A percentile compares a stretch with the other conserved stretches of the same genome.
These are phyloP conservation scores for Catharus minimus DNA, from an alignment of 2,113 vertebrate species.

Conservation along the genomic window DNA sequence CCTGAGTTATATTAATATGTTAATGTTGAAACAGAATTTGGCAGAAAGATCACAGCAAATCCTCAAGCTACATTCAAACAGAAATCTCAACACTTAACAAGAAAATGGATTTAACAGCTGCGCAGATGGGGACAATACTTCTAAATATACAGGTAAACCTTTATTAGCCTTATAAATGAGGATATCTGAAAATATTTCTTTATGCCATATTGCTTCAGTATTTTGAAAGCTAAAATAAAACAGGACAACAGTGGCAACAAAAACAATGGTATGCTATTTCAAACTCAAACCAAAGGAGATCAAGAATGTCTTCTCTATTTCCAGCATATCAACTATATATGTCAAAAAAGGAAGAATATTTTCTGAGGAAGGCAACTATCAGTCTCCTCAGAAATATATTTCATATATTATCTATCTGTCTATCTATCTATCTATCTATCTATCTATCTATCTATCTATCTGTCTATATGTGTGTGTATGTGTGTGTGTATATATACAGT, in stretches of 20 bases:
- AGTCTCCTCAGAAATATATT: neutral
- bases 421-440: too few species aligned
- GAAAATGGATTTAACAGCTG: neutral
- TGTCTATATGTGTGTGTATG: too few species aligned
- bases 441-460: too few species aligned
- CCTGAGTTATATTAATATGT: neutral
- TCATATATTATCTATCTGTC: neutral
- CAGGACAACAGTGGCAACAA: neutral
- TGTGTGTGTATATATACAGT: too few species aligned
- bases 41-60: neutral
- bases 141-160: neutral
- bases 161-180: neutral
- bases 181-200: neutral
- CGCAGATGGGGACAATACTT: neutral
- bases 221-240: neutral
- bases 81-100: neutral
- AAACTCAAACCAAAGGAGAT: neutral
- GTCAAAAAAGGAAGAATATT: neutral
- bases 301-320: neutral
- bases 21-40: slow-evolving; percentile 9
- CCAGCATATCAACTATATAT: neutral
- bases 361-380: neutral
- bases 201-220: neutral
- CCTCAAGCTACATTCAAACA: neutral
- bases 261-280: neutral